These are phyloP conservation scores for Anguilla megastoma DNA, from an alignment of 2,797 vertebrate genomes.

Conservation along the genomic window DNA sequence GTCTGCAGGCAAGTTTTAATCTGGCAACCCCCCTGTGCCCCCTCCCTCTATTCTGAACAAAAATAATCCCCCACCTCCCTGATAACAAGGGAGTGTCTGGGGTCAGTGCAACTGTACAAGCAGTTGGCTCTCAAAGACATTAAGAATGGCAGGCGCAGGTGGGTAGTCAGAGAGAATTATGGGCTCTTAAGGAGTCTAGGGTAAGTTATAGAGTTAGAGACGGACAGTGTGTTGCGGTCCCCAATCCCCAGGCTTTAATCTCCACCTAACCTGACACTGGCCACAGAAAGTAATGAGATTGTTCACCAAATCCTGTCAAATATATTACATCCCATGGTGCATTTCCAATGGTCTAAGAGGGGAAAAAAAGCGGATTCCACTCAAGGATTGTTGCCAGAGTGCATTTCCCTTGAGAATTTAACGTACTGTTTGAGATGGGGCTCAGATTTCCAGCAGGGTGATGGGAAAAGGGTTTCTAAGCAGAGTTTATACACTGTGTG, in stretches of 20 bases:
- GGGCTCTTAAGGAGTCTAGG: too few species aligned
- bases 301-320: slow-evolving; percentile 63
- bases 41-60: not conserved
- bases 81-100: not conserved
- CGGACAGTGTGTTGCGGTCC: slow-evolving; percentile 21
- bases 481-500: not conserved
- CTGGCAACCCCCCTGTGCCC: not conserved
- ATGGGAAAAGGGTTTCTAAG: slow-evolving; percentile 47
- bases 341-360: slow-evolving; percentile 50
- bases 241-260: slow-evolving; percentile 47
- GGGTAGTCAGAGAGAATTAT: not conserved
- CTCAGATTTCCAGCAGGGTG: slow-evolving; percentile 51
- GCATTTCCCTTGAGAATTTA: slow-evolving; percentile 45
- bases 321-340: slow-evolving; percentile 53
- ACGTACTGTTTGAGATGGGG: slow-evolving; percentile 41
- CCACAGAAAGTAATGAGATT: slow-evolving; percentile 58
- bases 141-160: not conserved
- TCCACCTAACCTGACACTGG: slow-evolving; percentile 50
- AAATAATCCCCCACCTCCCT: not conserved
- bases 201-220: not conserved
- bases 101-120: not conserved
- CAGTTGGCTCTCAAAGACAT: not conserved
- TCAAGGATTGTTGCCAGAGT: slow-evolving; percentile 34
- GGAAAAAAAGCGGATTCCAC: not conserved
- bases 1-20: not conserved